Evolutionary conservation across 2,888 invertebrate genomes (phyloP).

Genomic region (Pristionchus arcanus): DNA sequence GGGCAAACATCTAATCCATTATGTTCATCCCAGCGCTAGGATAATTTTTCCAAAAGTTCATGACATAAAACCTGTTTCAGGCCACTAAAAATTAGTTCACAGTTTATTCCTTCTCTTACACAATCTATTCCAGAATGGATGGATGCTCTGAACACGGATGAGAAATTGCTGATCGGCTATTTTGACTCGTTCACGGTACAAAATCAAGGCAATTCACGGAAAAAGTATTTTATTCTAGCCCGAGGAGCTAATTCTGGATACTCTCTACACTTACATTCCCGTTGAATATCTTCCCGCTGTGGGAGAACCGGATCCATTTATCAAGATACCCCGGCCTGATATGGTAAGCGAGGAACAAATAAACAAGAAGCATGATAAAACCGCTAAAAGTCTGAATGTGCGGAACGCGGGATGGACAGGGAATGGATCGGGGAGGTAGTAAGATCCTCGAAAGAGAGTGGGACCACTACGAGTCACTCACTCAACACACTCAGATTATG

Average conservation of each 20-base stretch:
- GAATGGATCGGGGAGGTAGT: no score
- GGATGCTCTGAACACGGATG: background rate
- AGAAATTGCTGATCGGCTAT: constrained; percentile 7
- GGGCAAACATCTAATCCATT: no score
- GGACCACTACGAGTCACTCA: background rate
- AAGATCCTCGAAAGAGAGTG: background rate
- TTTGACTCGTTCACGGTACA: background rate
- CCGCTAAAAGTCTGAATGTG: background rate
- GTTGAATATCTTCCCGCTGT: constrained; percentile 98
- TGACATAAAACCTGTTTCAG: no score
- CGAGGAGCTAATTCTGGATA: constrained; percentile 83
- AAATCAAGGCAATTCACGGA: background rate
- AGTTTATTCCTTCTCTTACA: no score
- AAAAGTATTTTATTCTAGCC: background rate
- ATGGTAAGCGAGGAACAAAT: constrained; percentile 68
- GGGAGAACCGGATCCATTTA: constrained; percentile 97
- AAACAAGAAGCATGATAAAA: background rate
- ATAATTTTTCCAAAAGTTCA: no score
- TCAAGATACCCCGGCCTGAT: constrained; percentile 90
- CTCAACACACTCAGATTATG: constrained; percentile 5
- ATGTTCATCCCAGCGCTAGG: no score
- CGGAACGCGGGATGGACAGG: no score
- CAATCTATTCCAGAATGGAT: constrained; percentile 1
- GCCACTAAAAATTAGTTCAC: no score
- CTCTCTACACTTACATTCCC: constrained; percentile 93